Evolutionary conservation across 2,888 invertebrate species (phyloP), one percentile per base, ranked within the genome.

Genomic region (Pogonocherus hispidulus): DNA sequence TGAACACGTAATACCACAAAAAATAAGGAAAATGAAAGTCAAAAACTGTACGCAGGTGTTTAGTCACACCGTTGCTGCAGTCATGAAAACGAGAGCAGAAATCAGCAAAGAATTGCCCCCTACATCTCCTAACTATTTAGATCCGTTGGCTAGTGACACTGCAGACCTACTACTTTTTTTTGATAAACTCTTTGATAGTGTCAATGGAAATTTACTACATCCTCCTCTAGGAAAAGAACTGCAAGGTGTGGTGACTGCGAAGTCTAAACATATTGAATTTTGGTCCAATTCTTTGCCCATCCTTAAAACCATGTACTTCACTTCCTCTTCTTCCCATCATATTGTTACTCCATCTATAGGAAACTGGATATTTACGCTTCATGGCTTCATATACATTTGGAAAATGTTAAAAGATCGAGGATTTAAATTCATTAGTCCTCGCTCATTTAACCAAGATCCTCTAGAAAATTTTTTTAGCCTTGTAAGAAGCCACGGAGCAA

Each of bases 21-120:
- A 69, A 67, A 71, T 73, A 27, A 59, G 62, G 55, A 75, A 71
- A 73, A 67, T 67, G 67, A 66, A 46, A 9, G 67, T 65, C 8
- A 69, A 66, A 54, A 57, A 72, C 49, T 70, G 72, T 52, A 72
- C 68, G 4, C 74, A 74, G 52, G 72, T 74, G 4, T 74, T 74
- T 49, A 67, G 67, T 41, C 59, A 54, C 18, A 69, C 60, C 3
- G 69, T 74, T 1, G 70, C 54, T 37, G 51, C 66, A 19, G 63
- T 67, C 2, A 66, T 70, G 66, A 37, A 66, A 22, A 8, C 11
- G 8, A 22, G 11, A 5, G 66, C 66, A 6, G 20, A 37, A 44
- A 19, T 27, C 5, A 70, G 69, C 51, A 47, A n/a, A 16, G 55
- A 73, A 18, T n/a, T n/a, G n/a, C n/a, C n/a, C n/a, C n/a, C n/a